These are phyloP conservation scores for Rousettus madagascariensis DNA, from an alignment of 2,797 vertebrate species.

Conservation along the genomic window DNA sequence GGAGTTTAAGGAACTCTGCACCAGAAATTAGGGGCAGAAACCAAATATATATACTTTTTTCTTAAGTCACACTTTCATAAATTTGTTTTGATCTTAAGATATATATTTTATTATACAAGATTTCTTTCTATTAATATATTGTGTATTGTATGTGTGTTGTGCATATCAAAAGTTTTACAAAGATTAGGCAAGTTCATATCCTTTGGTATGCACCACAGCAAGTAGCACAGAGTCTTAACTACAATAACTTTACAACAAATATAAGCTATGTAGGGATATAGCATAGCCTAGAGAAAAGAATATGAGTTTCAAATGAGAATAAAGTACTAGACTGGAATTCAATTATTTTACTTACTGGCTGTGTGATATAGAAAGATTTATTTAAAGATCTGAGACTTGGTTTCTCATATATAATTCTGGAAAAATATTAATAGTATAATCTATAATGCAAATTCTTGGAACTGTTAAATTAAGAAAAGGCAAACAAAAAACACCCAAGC, in stretches of 20 bases:
- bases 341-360: neutral
- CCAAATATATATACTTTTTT: neutral
- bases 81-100: neutral
- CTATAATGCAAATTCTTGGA: neutral
- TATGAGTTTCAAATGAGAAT: neutral
- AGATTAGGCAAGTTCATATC: neutral
- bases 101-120: neutral
- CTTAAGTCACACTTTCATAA: neutral
- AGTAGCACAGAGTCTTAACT: neutral
- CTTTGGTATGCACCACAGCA: neutral
- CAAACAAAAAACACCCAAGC: neutral
- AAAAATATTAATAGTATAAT: neutral
- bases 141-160: neutral
- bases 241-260: neutral
- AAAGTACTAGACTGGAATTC: neutral
- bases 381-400: neutral
- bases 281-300: neutral
- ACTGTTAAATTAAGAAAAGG: neutral
- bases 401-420: neutral
- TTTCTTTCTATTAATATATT: neutral
- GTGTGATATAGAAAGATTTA: neutral
- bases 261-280: neutral
- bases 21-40: neutral
- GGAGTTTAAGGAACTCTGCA: neutral
- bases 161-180: neutral